Evolutionary conservation across 2,888 invertebrate genomes (phyloP).

Genomic region (Candidula unifasciata): DNA sequence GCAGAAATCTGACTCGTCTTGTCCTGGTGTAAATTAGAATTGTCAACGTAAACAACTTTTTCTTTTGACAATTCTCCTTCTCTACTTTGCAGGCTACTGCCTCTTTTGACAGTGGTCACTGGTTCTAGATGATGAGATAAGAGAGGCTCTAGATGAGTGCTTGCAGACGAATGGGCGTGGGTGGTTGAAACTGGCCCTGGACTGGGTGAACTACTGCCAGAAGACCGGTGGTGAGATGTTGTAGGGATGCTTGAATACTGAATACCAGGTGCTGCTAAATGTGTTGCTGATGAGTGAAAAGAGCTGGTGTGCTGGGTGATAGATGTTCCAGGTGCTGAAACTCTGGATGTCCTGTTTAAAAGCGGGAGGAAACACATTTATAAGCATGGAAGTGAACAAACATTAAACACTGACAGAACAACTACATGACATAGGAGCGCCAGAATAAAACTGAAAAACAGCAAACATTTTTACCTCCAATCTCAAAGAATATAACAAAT

Average conservation of each 20-base stretch:
- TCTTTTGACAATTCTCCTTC: constrained; percentile 19
- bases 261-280: constrained; percentile 30
- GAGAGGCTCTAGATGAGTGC: constrained; percentile 7
- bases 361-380: not conserved
- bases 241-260: constrained; percentile 36
- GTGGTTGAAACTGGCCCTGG: constrained; percentile 40
- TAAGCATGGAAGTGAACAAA: not conserved
- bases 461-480: too few species aligned
- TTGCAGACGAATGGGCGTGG: constrained; percentile 35
- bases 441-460: too few species aligned
- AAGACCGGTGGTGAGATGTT: constrained; percentile 44
- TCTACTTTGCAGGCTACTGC: constrained; percentile 17
- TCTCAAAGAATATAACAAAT: too few species aligned
- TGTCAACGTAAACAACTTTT: constrained; percentile 22
- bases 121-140: constrained; percentile 48
- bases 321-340: constrained; percentile 27
- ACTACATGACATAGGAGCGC: too few species aligned
- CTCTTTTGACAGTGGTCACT: constrained; percentile 40
- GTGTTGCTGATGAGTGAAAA: constrained; percentile 24
- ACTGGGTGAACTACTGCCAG: constrained; percentile 47
- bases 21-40: constrained; percentile 49
- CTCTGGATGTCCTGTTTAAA: constrained; percentile 23
- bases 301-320: constrained; percentile 23
- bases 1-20: constrained; percentile 55
- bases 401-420: not conserved